Percentiles rank a stretch among this genome's conserved stretches.
Conservation (phyloP, 2,113 vertebrate species). For the Petaurus breviceps region DNA sequence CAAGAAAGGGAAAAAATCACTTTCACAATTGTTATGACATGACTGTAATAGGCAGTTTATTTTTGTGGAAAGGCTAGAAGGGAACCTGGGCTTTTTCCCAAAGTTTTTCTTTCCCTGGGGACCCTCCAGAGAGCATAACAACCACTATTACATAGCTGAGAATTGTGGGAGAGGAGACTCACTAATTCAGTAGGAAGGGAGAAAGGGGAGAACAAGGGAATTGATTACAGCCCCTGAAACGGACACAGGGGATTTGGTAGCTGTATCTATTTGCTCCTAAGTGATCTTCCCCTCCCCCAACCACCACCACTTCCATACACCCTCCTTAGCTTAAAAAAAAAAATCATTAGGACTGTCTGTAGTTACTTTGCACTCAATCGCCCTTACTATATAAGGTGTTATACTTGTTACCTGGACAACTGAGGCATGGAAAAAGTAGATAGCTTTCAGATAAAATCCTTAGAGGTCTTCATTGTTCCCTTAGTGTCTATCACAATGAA, state of each 20-base stretch:
- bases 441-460: constrained; percentile 50
- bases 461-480: constrained; percentile 54
- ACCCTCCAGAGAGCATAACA: neutral
- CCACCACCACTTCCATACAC: neutral
- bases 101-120: neutral
- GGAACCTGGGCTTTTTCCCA: neutral
- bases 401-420: constrained; percentile 35
- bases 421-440: constrained; percentile 47
- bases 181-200: neutral
- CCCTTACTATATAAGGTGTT: neutral
- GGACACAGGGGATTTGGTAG: neutral
- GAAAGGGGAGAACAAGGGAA: constrained; percentile 15
- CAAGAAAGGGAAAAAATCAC: constrained; percentile 21
- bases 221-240: neutral
- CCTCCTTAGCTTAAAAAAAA: neutral
- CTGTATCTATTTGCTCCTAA: neutral
- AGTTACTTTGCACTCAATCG: neutral
- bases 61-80: neutral
- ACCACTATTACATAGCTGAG: neutral
- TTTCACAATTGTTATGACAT: neutral
- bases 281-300: neutral
- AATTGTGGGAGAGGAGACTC: neutral
- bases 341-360: neutral
- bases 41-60: neutral
- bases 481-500: constrained; percentile 34